Conservation (phyloP, 23 tunicate genomes). For the Clavelina lepadiformis region DNA sequence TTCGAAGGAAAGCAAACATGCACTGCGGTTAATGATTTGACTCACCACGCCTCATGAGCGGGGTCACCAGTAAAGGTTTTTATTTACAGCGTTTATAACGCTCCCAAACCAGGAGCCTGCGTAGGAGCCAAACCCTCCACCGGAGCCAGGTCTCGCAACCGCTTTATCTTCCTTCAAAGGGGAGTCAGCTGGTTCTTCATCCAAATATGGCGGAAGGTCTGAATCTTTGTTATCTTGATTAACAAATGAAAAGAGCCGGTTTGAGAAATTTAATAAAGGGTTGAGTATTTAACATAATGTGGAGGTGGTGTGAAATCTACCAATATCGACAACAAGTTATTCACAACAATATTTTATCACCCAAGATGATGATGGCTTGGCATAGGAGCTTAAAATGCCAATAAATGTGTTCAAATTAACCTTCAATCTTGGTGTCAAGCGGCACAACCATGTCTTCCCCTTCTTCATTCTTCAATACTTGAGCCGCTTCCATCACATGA, state of each 20-base stretch:
- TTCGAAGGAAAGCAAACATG: too few species aligned
- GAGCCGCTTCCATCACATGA: conserved; percentile 68
- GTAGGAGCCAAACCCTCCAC: conserved; percentile 39
- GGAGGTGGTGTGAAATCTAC: too few species aligned
- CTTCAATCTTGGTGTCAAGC: conserved; percentile 37
- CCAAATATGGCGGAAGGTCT: conserved; percentile 74
- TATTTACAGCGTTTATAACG: conserved; percentile 80
- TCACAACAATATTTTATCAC: too few species aligned
- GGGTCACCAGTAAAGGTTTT: conserved; percentile 94
- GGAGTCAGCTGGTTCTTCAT: conserved; percentile 76
- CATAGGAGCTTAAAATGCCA: too few species aligned
- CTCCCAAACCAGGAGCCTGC: conserved; percentile 93
- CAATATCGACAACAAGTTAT: too few species aligned
- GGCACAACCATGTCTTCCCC: conserved; percentile 69
- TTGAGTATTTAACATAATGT: neutral
- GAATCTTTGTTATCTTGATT: conserved; percentile 23
- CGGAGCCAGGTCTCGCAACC: conserved; percentile 63
- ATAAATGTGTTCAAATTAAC: conserved; percentile 20
- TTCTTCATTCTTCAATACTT: conserved; percentile 72
- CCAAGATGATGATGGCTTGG: too few species aligned
- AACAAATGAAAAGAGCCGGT: too few species aligned
- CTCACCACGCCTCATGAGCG: too few species aligned
- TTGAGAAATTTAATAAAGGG: conserved; percentile 1
- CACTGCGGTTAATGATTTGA: too few species aligned
- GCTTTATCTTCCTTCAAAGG: conserved; percentile 72